A percentile compares a stretch with the other conserved stretches of the same genome.
Evolutionary conservation across 2,888 invertebrate genomes (phyloP).

Genomic region (Caenorhabditis zanzibari): DNA sequence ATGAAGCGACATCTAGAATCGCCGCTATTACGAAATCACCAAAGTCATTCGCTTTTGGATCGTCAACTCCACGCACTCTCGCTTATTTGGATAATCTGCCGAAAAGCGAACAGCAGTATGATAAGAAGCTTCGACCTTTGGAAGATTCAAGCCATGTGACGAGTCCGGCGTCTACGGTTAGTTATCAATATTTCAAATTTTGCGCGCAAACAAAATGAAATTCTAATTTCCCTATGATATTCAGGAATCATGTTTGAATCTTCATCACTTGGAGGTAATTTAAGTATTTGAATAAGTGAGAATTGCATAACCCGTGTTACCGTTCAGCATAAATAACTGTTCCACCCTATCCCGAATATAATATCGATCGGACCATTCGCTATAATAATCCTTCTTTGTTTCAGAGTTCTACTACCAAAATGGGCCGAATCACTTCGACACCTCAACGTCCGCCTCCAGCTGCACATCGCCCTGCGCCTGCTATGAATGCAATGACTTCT

Average conservation of each 20-base stretch:
- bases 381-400: background rate
- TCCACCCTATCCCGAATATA: background rate
- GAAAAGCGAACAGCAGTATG: constrained; percentile 68
- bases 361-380: background rate
- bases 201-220: background rate
- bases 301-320: constrained; percentile 9
- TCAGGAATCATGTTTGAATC: constrained; percentile 61
- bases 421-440: constrained; percentile 17
- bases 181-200: constrained; percentile 1
- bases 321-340: constrained; percentile 19
- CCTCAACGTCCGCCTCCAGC: constrained; percentile 48
- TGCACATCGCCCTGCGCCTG: constrained; percentile 43
- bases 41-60: constrained; percentile 81
- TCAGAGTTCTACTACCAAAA: constrained; percentile 42
- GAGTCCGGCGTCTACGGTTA: constrained; percentile 34
- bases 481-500: constrained; percentile 62
- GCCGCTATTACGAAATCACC: constrained; percentile 69
- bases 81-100: constrained; percentile 77
- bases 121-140: constrained; percentile 66
- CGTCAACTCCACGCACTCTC: constrained; percentile 80
- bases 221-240: background rate
- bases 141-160: constrained; percentile 22
- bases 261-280: constrained; percentile 47
- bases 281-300: constrained; percentile 8
- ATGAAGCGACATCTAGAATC: constrained; percentile 78